Evolutionary conservation across 2,797 vertebrate species (phyloP), one percentile per base, ranked within the genome.

Genomic region (Falco peregrinus): DNA sequence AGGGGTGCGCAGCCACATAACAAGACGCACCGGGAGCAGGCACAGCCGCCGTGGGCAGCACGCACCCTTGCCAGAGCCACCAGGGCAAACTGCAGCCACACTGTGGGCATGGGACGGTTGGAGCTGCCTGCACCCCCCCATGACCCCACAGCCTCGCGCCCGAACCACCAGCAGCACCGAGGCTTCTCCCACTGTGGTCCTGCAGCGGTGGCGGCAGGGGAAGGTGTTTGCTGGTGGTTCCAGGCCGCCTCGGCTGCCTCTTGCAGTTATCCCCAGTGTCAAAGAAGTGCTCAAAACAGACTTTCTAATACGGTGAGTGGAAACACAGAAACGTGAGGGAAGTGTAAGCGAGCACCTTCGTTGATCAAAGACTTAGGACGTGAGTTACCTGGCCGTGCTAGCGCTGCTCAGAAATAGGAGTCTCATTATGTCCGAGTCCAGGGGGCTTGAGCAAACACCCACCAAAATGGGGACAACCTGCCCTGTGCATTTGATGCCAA

Each of bases 71-170:
- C 39, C 56, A 54, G 21, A 26, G 56, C 31, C 11, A 14, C 6
- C 0, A 59, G 56, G 81, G 39, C 59, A 10, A 25, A 2, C 20
- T 6, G 21, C 48, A 64, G 54, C 53, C 64, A 1, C 13, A 48
- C 51, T 11, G 3, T 0, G 1, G n/a, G 13, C 1, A 0, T 17
- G 13, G 57, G 60, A 14, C 60, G 47, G 33, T 28, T 0, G 0
- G 0, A 9, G 7, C 18, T 5, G 1, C 60, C 53, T 31, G 26
- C 17, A 11, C 19, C 26, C 37, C 2, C 29, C 81, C 9, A 17
- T 18, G 50, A 15, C 53, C 24, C 54, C 29, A 9, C 0, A 5
- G 43, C 53, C 47, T 39, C 11, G 0, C 20, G 53, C 31, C 39
- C 15, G 0, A 50, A 35, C 37, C 4, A 0, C 31, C 63, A 37